A percentile compares a stretch with the other conserved stretches of the same genome.
These are phyloP conservation scores for Styela plicata DNA, from an alignment of 23 tunicate genomes.

Conservation along the genomic window DNA sequence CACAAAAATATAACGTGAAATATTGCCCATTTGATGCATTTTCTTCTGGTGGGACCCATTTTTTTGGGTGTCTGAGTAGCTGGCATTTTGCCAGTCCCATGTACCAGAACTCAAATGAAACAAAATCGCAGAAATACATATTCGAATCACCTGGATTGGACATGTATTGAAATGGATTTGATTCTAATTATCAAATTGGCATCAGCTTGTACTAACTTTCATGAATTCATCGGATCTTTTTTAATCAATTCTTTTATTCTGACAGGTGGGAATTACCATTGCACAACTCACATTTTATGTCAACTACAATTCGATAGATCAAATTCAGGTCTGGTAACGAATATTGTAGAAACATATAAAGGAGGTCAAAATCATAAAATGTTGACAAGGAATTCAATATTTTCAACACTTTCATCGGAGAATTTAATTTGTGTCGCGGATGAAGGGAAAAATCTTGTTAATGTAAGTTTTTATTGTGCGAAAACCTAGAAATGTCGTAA, in stretches of 20 bases:
- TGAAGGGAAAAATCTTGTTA: conserved; percentile 50
- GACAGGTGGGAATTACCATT: conserved; percentile 50
- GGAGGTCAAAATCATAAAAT: conserved; percentile 69
- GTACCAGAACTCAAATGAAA: no score
- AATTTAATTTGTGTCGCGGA: conserved; percentile 62
- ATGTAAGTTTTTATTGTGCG: conserved; percentile 77
- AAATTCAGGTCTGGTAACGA: conserved; percentile 14
- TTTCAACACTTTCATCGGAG: not conserved
- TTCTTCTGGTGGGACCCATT: no score
- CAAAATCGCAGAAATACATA: no score
- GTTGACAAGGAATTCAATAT: conserved; percentile 62
- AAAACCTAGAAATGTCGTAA: no score
- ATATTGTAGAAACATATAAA: conserved; percentile 41
- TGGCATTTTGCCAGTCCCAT: no score
- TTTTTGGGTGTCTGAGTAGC: no score
- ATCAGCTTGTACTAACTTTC: not conserved
- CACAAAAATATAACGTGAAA: no score
- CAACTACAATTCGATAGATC: conserved; percentile 25
- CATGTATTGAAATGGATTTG: no score
- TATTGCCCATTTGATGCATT: no score
- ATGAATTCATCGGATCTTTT: not conserved
- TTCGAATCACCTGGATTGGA: no score
- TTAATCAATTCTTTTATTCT: not conserved
- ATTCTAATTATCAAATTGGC: no score
- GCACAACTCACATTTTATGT: conserved; percentile 65